Percentiles rank a stretch among this genome's conserved stretches.
phyloP scores from a whole-genome alignment of 2,113 vertebrate genomes.

The Mungos mungo region DNA sequence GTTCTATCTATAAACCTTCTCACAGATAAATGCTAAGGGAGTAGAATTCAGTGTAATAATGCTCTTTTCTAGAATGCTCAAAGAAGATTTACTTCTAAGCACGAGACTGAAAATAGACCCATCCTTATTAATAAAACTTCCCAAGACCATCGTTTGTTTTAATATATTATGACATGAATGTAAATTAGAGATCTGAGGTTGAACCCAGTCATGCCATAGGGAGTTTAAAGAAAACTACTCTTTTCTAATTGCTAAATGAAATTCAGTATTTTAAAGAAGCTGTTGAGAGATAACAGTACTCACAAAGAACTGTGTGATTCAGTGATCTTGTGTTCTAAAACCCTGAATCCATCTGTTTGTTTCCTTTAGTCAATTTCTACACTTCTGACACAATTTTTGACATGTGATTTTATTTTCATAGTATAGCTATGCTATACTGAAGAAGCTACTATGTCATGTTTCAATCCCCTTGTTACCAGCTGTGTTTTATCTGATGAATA shows the following conservation, averaged over 20 bases:
- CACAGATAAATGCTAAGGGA: background rate
- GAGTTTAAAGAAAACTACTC: background rate
- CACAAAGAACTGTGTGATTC: background rate
- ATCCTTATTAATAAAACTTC: background rate
- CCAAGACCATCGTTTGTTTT: background rate
- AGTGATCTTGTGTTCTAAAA: background rate
- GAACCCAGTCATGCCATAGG: background rate
- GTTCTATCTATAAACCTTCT: background rate
- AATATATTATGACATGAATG: background rate
- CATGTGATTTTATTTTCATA: background rate
- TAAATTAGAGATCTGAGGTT: slow-evolving; percentile 32
- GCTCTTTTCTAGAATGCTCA: background rate
- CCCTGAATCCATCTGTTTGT: background rate
- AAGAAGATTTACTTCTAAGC: background rate
- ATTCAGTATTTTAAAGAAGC: background rate
- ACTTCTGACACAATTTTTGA: background rate
- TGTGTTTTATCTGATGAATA: background rate
- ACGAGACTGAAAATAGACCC: background rate
- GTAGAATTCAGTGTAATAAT: background rate
- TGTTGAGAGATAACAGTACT: background rate
- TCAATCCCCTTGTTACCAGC: background rate
- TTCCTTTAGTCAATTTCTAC: background rate
- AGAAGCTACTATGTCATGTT: background rate
- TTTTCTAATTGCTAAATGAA: background rate
- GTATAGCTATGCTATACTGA: background rate